A percentile compares a stretch with the other conserved stretches of the same genome.
These are phyloP conservation scores for Drosophila miranda DNA, from an alignment of 1,140 invertebrate genomes.

Conservation along the genomic window DNA sequence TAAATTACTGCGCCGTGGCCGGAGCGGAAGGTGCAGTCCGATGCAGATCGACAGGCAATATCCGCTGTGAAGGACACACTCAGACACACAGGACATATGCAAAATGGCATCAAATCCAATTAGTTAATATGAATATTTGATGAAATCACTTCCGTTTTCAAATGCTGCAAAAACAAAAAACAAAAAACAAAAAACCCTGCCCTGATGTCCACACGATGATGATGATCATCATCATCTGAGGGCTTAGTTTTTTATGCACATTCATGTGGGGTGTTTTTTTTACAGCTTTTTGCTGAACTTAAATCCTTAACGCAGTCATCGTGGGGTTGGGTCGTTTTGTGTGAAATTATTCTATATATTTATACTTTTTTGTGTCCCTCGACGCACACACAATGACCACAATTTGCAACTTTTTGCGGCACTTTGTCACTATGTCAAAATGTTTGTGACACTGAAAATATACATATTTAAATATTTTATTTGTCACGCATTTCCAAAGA, in stretches of 20 bases:
- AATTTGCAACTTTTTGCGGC: slow-evolving; percentile 77
- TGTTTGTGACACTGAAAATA: slow-evolving; percentile 31
- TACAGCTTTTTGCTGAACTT: slow-evolving; percentile 8
- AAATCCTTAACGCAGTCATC: slow-evolving; percentile 55
- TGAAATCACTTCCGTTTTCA: slow-evolving; percentile 75
- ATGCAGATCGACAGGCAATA: slow-evolving; percentile 51
- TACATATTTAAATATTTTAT: slow-evolving; percentile 70
- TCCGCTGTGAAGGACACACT: slow-evolving; percentile 43
- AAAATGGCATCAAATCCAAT: slow-evolving; percentile 76
- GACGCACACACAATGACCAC: slow-evolving; percentile 64
- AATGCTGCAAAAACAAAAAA: slow-evolving; percentile 48
- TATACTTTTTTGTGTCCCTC: slow-evolving; percentile 48
- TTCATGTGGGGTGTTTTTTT: slow-evolving; percentile 9
- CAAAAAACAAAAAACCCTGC: slow-evolving; percentile 18
- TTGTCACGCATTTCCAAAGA: slow-evolving; percentile 62
- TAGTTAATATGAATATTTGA: slow-evolving; percentile 81
- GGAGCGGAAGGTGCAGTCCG: slow-evolving; percentile 34
- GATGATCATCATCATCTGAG: slow-evolving; percentile 7
- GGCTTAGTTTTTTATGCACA: slow-evolving; percentile 40
- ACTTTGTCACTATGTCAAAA: slow-evolving; percentile 68
- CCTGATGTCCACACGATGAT: slow-evolving; percentile 28
- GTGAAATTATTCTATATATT: slow-evolving; percentile 55
- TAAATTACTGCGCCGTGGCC: slow-evolving; percentile 49
- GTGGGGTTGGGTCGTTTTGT: slow-evolving; percentile 21
- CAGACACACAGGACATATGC: slow-evolving; percentile 8